Percentiles rank a stretch among this genome's conserved stretches.
These are phyloP conservation scores for Hyla sarda DNA, from an alignment of 2,113 vertebrate species.

Conservation along the genomic window DNA sequence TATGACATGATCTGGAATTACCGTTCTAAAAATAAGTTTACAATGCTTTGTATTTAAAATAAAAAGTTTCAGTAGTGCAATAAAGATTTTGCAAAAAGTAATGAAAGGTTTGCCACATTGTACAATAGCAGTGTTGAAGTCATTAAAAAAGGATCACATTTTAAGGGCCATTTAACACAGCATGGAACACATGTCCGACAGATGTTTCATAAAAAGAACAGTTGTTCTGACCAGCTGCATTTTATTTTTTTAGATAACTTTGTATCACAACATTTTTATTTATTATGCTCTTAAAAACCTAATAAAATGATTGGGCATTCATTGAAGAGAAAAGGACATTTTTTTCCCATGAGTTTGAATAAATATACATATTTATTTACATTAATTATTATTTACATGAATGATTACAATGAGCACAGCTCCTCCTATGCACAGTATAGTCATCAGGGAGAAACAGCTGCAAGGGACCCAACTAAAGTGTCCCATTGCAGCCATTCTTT, in stretches of 20 bases:
- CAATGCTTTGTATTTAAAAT: constrained; percentile 7
- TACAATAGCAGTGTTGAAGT: constrained; percentile 38
- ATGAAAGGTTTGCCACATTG: constrained; percentile 41
- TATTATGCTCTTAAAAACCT: neutral
- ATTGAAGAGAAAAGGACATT: neutral
- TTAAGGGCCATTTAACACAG: constrained; percentile 43
- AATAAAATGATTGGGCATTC: neutral
- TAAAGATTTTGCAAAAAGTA: constrained; percentile 12
- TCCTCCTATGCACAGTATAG: neutral
- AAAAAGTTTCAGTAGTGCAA: constrained; percentile 8
- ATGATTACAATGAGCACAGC: neutral
- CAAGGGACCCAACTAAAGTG: neutral
- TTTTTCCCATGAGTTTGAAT: neutral
- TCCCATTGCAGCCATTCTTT: neutral
- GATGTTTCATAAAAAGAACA: constrained; percentile 48
- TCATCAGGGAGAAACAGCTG: neutral
- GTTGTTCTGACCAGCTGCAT: constrained; percentile 33
- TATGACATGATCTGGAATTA: constrained; percentile 17
- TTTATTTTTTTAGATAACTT: neutral
- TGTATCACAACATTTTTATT: neutral
- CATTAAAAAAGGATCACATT: constrained; percentile 56
- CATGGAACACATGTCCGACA: constrained; percentile 52
- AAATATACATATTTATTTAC: neutral
- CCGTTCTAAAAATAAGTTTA: constrained; percentile 34
- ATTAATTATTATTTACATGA: neutral